These are phyloP conservation scores for Eulemur coronatus DNA, from an alignment of 2,797 vertebrate species.

Conservation along the genomic window DNA sequence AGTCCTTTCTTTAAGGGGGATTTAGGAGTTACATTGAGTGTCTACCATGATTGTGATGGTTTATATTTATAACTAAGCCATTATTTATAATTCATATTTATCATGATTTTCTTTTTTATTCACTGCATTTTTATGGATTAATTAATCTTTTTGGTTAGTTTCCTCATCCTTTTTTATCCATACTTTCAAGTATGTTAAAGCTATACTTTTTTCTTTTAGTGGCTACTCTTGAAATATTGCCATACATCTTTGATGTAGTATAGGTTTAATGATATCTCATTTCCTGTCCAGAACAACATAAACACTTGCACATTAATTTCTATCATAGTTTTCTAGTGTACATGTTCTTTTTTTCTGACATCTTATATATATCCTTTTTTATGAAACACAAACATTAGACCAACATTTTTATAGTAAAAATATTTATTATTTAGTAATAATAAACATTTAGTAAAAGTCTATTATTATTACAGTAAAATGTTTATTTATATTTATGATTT, in stretches of 20 bases:
- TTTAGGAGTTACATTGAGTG: background rate
- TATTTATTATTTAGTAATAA: too few relatives aligned
- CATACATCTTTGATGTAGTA: background rate
- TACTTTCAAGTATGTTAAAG: background rate
- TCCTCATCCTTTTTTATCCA: background rate
- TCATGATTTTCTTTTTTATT: background rate
- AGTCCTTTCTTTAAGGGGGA: too few relatives aligned
- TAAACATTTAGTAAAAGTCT: too few relatives aligned
- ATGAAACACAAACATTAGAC: background rate
- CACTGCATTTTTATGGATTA: background rate
- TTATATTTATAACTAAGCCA: background rate
- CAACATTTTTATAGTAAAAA: background rate
- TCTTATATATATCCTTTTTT: background rate
- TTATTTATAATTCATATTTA: background rate
- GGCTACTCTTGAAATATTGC: background rate
- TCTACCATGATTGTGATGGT: too few relatives aligned
- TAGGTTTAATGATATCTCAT: background rate
- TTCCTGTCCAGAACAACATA: background rate
- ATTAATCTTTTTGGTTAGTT: background rate
- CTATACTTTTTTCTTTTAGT: background rate
- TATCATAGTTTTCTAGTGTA: background rate
- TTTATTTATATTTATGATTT: background rate
- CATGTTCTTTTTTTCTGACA: background rate
- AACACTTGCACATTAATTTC: background rate
- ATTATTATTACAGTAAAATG: background rate